Conservation (phyloP, 2,113 vertebrate species). For the Pomatorhinus ruficollis region DNA sequence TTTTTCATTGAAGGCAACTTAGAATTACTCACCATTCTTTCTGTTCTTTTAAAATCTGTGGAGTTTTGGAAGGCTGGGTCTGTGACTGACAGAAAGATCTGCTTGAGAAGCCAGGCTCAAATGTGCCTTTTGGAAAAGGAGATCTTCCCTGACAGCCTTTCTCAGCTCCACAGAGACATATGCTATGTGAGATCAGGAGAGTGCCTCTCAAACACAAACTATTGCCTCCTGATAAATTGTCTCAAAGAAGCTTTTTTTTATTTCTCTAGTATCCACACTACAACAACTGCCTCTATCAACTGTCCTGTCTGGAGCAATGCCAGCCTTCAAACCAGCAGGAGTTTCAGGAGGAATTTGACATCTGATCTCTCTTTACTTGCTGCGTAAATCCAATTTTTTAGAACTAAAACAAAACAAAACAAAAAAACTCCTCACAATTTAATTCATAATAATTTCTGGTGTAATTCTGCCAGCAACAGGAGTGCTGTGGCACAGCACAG, state of each 20-base stretch:
- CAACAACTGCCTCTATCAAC: not conserved
- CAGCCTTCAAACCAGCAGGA: not conserved
- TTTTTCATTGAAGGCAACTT: not conserved
- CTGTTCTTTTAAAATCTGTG: not conserved
- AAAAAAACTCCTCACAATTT: not conserved
- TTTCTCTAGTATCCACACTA: not conserved
- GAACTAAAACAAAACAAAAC: not conserved
- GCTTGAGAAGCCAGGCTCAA: slow-evolving; percentile 15
- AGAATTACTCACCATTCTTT: not conserved
- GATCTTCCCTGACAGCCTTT: slow-evolving; percentile 29
- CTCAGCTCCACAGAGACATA: slow-evolving; percentile 13
- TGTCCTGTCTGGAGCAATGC: not conserved
- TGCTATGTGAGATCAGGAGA: slow-evolving; percentile 14
- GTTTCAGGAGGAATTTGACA: not conserved
- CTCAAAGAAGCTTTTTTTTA: slow-evolving; percentile 11
- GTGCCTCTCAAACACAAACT: not conserved
- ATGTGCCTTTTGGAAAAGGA: slow-evolving; percentile 7
- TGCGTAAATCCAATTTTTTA: not conserved
- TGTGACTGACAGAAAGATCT: slow-evolving; percentile 33
- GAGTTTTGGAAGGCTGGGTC: not conserved
- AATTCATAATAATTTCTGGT: not conserved
- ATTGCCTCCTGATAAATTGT: not conserved
- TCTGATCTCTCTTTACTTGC: not conserved
- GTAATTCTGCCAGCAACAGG: not conserved
- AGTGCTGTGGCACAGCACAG: not conserved